Evolutionary conservation across 2,797 vertebrate genomes (phyloP), one percentile per base, ranked within the genome.

Genomic region (Heliangelus exortis): DNA sequence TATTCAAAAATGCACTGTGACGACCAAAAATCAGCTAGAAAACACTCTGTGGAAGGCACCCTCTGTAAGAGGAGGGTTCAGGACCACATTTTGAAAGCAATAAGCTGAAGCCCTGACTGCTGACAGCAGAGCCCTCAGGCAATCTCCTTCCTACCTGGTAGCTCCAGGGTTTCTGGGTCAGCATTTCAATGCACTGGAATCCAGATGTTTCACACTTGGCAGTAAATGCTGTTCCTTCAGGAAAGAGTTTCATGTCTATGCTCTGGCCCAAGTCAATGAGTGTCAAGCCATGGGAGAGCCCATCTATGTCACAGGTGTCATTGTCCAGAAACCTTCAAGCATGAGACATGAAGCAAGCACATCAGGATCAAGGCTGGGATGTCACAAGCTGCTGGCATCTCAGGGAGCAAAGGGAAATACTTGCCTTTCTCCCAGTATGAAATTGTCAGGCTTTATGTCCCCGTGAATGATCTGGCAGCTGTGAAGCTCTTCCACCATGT

Each of bases 371-470:
- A 72, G 50, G 39, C 22, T 29, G 8, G 1, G 8, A 1, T 1
- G 8, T 1, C 21, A 21, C 0, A 5, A 20, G 12, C 20, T 0
- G 19, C 9, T 22, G 13, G 50, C 55, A n/a, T 4, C 41, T 71
- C 58, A 9, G 8, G 23, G 3, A 31, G 31, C 36, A n/a, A 50
- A 59, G 34, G 14, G 10, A 21, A 31, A 61, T 25, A 95, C 97
- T 96, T 93, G 98, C 99, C 98, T 98, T 93, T 98, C 98, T 36
- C 99, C 98, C 23, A 99, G 97, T 62, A 99, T 96, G 97, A 99
- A 99, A 86, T 99, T 99, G 97, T 99, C 99, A 0, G 99, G 99
- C 43, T 99, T 99, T 96, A 99, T 97, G 97, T 99, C 99, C 15
- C 98, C 99, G 12, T 99, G 99, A 95, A 99, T 93, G 92, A 99